Conservation (phyloP, 2,113 vertebrate genomes). For the Sminthopsis crassicaudata region DNA sequence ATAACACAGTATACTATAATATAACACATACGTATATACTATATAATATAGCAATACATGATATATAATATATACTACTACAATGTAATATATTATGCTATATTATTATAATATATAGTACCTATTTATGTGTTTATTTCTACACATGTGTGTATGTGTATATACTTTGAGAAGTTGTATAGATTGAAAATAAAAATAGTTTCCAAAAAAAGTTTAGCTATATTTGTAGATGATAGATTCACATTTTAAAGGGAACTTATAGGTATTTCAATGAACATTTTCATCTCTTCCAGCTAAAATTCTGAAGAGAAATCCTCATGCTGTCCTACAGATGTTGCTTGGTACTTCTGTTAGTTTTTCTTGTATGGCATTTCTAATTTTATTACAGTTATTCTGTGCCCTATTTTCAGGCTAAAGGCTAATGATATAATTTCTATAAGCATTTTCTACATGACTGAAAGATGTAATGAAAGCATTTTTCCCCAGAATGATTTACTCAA, state of each 20-base stretch:
- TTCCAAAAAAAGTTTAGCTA: background rate
- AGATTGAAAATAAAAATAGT: background rate
- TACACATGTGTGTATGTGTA: background rate
- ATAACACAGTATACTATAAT: no score
- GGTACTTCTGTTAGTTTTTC: background rate
- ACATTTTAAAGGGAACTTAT: background rate
- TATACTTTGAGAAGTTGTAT: background rate
- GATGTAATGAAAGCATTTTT: background rate
- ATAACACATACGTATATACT: no score
- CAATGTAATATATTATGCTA: no score
- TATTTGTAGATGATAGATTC: background rate
- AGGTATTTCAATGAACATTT: background rate
- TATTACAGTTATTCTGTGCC: background rate
- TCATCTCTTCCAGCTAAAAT: background rate
- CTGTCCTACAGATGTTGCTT: background rate
- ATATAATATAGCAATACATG: no score
- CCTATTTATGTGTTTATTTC: background rate
- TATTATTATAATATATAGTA: background rate
- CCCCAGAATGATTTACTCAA: constrained; percentile 3
- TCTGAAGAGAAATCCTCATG: background rate
- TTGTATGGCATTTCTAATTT: background rate
- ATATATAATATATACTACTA: no score
- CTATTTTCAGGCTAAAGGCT: background rate
- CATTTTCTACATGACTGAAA: background rate
- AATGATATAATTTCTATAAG: background rate